Base-by-base conservation (phyloP, 2,888 invertebrate species). In the Rhogogaster chlorosoma region DNA sequence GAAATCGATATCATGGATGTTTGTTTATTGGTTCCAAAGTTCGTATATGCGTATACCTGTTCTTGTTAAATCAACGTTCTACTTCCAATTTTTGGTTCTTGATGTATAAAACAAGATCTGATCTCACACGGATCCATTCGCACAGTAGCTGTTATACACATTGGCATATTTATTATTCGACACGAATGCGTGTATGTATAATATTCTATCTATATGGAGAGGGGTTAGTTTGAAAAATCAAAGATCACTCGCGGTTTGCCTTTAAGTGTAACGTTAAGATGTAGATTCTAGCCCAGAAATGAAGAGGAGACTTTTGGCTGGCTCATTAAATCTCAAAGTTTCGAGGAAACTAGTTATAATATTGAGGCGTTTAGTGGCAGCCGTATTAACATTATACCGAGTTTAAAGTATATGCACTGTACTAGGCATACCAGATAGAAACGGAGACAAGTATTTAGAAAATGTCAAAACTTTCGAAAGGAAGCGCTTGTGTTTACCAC, bases 401-500 rank as follows among this genome's bases (percentile, higher is more conserved):
- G 38, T n/a, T 73, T 42, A 42, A 22, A 73, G 71, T 71, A 73
- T 73, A 18, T 26, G 32, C 67, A 67, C 32, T 32, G 67, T n/a
- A 5, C 6, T 36, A 73, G n/a, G 38, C 22, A 38, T 73, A 42
- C 38, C 38, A 42, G 42, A 42, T 73, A 61, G 80, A 80, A 80
- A 80, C 57, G 32, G 61, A 61, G 38, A 80, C 80, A 61, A 80
- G 80, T 80, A 80, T 80, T 80, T 80, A 80, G 80, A 80, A 80
- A 80, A 80, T 80, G 80, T 80, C 61, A 61, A 80, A 80, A 80
- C 61, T 80, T 80, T 80, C 80, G 80, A 80, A 80, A 80, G 80
- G 80, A 80, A 80, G 80, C 80, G 80, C 22, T 61, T 57, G 71
- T 73, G 71, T 73, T 80, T 57, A 38, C 57, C 80, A 49, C 49